Conservation (phyloP, 2,888 invertebrate genomes). For the Mythimna ferrago region DNA sequence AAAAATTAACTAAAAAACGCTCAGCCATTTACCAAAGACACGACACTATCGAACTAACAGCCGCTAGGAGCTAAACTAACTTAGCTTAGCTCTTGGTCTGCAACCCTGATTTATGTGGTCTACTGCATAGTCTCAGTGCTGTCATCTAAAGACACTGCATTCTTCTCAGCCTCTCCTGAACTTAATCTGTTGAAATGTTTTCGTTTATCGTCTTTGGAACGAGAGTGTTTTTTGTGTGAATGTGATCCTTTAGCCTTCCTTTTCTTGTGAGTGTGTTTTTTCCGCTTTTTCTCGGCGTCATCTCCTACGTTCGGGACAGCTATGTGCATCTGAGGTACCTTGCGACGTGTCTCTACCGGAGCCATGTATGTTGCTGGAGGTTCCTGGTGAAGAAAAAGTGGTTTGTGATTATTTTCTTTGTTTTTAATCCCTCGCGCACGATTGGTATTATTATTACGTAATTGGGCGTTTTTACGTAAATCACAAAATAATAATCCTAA, state of each 20-base stretch:
- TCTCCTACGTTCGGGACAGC: slow-evolving; percentile 56
- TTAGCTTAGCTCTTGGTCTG: too few relatives aligned
- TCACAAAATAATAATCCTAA: too few relatives aligned
- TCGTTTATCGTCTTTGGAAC: slow-evolving; percentile 73
- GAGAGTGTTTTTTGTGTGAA: slow-evolving; percentile 75
- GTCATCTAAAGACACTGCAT: slow-evolving; percentile 78
- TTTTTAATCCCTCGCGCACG: too few relatives aligned
- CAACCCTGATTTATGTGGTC: too few relatives aligned
- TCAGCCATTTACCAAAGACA: slow-evolving; percentile 59
- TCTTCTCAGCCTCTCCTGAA: slow-evolving; percentile 78
- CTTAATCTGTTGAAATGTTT: slow-evolving; percentile 72
- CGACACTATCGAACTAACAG: background rate
- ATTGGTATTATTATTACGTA: too few relatives aligned
- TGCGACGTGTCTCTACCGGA: slow-evolving; percentile 76
- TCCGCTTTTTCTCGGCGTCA: slow-evolving; percentile 72
- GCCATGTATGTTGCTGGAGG: slow-evolving; percentile 82
- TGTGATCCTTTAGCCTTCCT: slow-evolving; percentile 57
- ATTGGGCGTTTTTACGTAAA: too few relatives aligned
- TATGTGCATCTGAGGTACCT: slow-evolving; percentile 51
- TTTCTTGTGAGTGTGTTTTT: slow-evolving; percentile 79
- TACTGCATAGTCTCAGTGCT: slow-evolving; percentile 63
- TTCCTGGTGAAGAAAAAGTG: slow-evolving; percentile 68
- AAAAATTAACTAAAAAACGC: slow-evolving; percentile 23
- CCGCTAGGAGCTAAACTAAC: too few relatives aligned
- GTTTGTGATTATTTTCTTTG: background rate